These are phyloP conservation scores for Desoria tigrina DNA, from an alignment of 2,888 invertebrate species.

Conservation along the genomic window DNA sequence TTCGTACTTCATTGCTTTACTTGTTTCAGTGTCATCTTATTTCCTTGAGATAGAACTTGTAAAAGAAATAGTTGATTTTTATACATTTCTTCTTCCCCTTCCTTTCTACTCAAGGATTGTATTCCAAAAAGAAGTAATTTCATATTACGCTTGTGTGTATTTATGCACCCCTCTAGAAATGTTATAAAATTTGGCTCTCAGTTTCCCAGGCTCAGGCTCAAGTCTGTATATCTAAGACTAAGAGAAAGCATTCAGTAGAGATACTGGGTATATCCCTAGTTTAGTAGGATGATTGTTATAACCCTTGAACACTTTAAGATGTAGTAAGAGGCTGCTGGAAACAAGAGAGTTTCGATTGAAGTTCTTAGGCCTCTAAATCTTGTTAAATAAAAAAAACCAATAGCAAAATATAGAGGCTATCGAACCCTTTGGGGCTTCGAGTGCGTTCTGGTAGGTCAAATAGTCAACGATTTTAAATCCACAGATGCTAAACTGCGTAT, in stretches of 20 bases:
- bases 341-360: too few relatives aligned
- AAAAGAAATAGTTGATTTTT: constrained; percentile 20
- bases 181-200: constrained; percentile 24
- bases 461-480: constrained; percentile 11
- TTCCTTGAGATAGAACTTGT: constrained; percentile 1
- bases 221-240: too few relatives aligned
- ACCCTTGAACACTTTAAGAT: too few relatives aligned
- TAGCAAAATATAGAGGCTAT: neutral
- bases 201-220: constrained; percentile 4
- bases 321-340: too few relatives aligned
- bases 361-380: too few relatives aligned
- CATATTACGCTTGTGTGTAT: constrained; percentile 21
- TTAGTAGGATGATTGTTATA: too few relatives aligned
- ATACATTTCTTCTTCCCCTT: constrained; percentile 25
- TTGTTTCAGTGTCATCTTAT: constrained; percentile 10
- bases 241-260: too few relatives aligned
- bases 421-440: constrained; percentile 9
- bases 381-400: neutral
- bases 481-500: constrained; percentile 16
- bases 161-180: constrained; percentile 28
- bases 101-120: constrained; percentile 37
- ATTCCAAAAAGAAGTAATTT: constrained; percentile 20
- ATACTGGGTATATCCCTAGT: too few relatives aligned
- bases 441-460: constrained; percentile 10
- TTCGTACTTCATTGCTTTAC: neutral